Evolutionary conservation across 2,797 vertebrate genomes (phyloP), one percentile per base, ranked within the genome.

Genomic region (Molossus molossus): DNA sequence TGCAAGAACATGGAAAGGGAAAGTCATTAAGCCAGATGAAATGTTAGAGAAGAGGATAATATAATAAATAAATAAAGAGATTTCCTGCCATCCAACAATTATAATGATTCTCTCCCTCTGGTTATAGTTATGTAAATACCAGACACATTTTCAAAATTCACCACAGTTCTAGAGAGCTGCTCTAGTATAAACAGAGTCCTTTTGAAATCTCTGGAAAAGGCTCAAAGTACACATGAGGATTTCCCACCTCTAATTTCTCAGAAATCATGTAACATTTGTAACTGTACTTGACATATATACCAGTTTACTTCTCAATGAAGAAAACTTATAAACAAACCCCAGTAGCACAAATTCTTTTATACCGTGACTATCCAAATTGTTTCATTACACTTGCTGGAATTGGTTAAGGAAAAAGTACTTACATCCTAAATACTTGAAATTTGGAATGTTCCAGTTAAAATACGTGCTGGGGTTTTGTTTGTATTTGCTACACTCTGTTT

Each of bases 381-480:
- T 82, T 73, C 29, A 55, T 11, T 89, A 27, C 1, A 50, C 20
- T 79, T 94, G 9, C 9, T 77, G 87, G 29, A 88, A 90, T 9
- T 95, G 17, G 25, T 87, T 79, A 79, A 13, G 37, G n/a, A 84
- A 92, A 95, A 85, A 72, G 13, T 29, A 57, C 50, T 72, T 76
- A 81, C 87, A 60, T 84, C 20, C 62, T 90, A 21, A 94, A 80
- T 55, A 15, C 4, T 37, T 93, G 58, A 79, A 14, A 88, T 53
- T 53, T 95, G 23, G 12, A 48, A 62, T 62, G 5, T 58, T 67
- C 67, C 40, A 64, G 14, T 65, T 48, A 65, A 92, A 88, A 85
- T 40, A 64, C 33, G 87, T 80, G 29, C 11, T 77, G 3, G 50
- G 45, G 62, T 27, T 90, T 75, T 55, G 23, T 73, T 29, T 33